Evolutionary conservation across 2,113 vertebrate species (phyloP).

Genomic region (Nesoenas mayeri): DNA sequence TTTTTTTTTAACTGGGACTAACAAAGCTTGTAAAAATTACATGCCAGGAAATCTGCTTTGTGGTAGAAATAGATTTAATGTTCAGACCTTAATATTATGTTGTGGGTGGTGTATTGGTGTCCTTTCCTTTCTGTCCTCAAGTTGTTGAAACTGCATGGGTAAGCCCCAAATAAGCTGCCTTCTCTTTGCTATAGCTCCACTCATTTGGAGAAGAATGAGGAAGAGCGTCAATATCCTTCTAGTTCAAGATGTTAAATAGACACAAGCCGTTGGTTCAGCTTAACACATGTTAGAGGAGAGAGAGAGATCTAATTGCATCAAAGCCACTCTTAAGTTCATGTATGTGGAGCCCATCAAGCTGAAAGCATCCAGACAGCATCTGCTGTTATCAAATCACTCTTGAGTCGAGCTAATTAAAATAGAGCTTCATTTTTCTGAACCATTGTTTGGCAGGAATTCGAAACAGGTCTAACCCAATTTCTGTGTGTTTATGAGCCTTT

Average conservation of each 20-base stretch:
- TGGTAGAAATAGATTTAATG: constrained; percentile 8
- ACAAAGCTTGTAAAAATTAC: background rate
- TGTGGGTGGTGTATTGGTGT: background rate
- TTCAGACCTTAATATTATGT: background rate
- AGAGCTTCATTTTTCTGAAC: constrained; percentile 95
- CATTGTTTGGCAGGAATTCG: constrained; percentile 95
- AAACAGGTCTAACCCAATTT: constrained; percentile 95
- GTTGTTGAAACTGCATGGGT: background rate
- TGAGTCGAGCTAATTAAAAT: constrained; percentile 97
- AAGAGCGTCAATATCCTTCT: background rate
- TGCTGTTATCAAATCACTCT: constrained; percentile 89
- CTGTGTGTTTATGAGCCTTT: constrained; percentile 96
- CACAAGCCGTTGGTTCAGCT: constrained; percentile 40
- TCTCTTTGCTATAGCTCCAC: background rate
- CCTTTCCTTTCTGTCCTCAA: background rate
- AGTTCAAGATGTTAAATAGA: constrained; percentile 9
- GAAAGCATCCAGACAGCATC: constrained; percentile 88
- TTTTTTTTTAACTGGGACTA: background rate
- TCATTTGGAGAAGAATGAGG: background rate
- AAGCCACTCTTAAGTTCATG: constrained; percentile 82
- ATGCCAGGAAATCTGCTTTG: background rate
- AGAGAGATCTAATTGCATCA: constrained; percentile 87
- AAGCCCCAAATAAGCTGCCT: background rate
- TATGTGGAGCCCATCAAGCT: constrained; percentile 85
- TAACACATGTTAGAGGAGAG: constrained; percentile 78